Evolutionary conservation across 1,140 invertebrate species (phyloP).

Genomic region (Ladona fulva): DNA sequence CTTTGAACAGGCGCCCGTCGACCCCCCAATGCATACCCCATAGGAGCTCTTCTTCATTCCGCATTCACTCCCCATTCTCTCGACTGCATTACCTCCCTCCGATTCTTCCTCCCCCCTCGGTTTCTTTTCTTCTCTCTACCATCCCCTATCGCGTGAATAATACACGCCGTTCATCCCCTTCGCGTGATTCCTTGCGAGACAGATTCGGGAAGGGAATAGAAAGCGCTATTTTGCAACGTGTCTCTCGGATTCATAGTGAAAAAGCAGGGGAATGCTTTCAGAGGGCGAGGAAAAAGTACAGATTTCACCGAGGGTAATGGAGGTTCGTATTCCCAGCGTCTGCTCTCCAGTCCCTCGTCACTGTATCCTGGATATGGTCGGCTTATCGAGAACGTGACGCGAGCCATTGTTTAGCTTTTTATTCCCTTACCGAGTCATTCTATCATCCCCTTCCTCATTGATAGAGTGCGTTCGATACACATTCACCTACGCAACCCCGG

Average conservation of each 20-base stretch:
- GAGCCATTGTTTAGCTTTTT: no score
- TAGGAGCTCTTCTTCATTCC: not conserved
- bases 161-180: slow-evolving; percentile 7
- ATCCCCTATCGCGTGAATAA: not conserved
- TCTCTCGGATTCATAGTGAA: not conserved
- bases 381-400: no score
- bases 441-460: no score
- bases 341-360: no score
- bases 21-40: not conserved
- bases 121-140: not conserved
- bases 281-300: no score
- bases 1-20: not conserved
- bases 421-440: no score
- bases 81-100: not conserved
- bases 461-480: no score
- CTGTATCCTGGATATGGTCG: no score
- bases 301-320: no score
- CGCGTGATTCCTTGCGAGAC: not conserved
- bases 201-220: not conserved
- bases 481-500: no score
- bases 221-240: not conserved
- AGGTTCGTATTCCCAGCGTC: no score
- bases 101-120: not conserved
- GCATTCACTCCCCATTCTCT: not conserved
- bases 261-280: no score